Evolutionary conservation across 2,797 vertebrate species (phyloP).

Genomic region (Anolis apletophallus): DNA sequence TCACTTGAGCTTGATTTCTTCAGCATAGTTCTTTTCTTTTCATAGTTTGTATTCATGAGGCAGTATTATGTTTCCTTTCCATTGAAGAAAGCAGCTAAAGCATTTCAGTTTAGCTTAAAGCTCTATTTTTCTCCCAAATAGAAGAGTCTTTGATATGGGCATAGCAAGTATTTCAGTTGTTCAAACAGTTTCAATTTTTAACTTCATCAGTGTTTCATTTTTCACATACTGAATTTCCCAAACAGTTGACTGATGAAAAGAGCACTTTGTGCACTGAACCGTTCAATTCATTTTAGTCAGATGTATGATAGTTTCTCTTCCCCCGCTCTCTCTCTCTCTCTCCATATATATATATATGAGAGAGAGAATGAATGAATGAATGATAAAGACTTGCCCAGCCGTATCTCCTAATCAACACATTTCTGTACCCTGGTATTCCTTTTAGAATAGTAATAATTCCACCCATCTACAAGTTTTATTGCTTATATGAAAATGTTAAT

Average conservation of each 20-base stretch:
- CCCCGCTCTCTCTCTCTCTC: no score
- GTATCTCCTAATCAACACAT: constrained; percentile 42
- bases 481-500: constrained; percentile 58
- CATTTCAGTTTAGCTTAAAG: constrained; percentile 50
- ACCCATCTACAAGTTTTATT: constrained; percentile 52
- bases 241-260: constrained; percentile 69
- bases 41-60: constrained; percentile 16
- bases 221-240: constrained; percentile 69
- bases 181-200: constrained; percentile 69
- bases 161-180: constrained; percentile 58
- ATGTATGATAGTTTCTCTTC: not conserved
- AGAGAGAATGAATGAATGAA: no score
- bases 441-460: constrained; percentile 53
- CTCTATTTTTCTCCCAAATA: constrained; percentile 60
- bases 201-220: constrained; percentile 71
- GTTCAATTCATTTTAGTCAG: constrained; percentile 67
- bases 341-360: no score
- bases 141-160: constrained; percentile 59
- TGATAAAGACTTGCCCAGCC: not conserved
- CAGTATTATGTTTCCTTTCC: constrained; percentile 44
- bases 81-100: constrained; percentile 37
- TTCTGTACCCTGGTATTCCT: constrained; percentile 52
- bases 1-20: not conserved
- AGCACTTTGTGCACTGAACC: constrained; percentile 64
- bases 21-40: constrained; percentile 2